phyloP scores from a whole-genome alignment of 1,140 invertebrate genomes.

The Aricia agestis region DNA sequence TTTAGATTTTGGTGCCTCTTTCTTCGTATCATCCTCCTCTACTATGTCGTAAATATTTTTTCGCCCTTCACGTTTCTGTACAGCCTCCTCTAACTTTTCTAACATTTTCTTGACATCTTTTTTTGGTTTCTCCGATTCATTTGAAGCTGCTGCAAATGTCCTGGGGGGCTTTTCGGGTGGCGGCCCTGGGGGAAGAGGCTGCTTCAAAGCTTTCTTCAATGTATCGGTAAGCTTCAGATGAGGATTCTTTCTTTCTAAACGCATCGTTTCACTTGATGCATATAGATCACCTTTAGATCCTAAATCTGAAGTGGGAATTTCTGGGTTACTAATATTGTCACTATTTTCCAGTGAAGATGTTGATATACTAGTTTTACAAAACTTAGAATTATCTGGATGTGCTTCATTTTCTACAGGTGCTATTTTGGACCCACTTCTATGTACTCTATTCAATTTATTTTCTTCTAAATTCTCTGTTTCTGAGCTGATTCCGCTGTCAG shows the following conservation, averaged over 20 bases:
- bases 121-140: slow-evolving; percentile 49
- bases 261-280: slow-evolving; percentile 64
- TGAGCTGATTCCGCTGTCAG: slow-evolving; percentile 71
- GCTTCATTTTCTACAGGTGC: not conserved
- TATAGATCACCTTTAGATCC: slow-evolving; percentile 50
- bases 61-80: slow-evolving; percentile 69
- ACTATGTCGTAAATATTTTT: slow-evolving; percentile 50
- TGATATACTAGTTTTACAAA: slow-evolving; percentile 44
- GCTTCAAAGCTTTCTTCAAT: slow-evolving; percentile 78
- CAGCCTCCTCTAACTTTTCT: slow-evolving; percentile 77
- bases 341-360: slow-evolving; percentile 48
- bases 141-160: slow-evolving; percentile 68
- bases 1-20: slow-evolving; percentile 41
- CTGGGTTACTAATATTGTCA: slow-evolving; percentile 24
- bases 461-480: slow-evolving; percentile 70
- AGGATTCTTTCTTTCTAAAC: slow-evolving; percentile 59
- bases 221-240: slow-evolving; percentile 75
- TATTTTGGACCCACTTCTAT: not conserved
- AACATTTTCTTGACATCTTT: slow-evolving; percentile 78
- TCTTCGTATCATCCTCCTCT: slow-evolving; percentile 38
- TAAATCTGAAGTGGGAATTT: slow-evolving; percentile 42
- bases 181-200: slow-evolving; percentile 80
- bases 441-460: slow-evolving; percentile 35
- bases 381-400: not conserved
- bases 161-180: slow-evolving; percentile 84